phyloP scores from a whole-genome alignment of 1,140 invertebrate genomes.

The Scaptomyza montana region DNA sequence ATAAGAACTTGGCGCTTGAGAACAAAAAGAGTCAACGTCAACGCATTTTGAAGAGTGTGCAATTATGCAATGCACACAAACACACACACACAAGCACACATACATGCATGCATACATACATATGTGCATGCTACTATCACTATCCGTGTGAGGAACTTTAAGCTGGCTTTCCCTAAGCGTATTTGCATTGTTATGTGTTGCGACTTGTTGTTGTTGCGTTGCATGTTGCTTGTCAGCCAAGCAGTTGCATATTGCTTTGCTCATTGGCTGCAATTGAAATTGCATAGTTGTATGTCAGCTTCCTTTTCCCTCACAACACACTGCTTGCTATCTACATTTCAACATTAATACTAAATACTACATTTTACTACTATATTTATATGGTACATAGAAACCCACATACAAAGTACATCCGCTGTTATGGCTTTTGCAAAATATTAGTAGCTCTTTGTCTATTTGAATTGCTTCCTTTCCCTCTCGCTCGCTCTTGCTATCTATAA shows the following conservation, averaged over 20 bases:
- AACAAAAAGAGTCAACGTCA: slow-evolving; percentile 56
- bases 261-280: slow-evolving; percentile 32
- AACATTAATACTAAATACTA: neutral
- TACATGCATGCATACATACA: neutral
- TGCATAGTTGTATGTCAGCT: slow-evolving; percentile 28
- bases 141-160: slow-evolving; percentile 27
- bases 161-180: slow-evolving; percentile 57
- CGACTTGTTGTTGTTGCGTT: neutral
- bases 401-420: slow-evolving; percentile 14
- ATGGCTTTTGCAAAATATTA: slow-evolving; percentile 40
- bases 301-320: slow-evolving; percentile 3
- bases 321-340: neutral
- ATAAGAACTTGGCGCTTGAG: slow-evolving; percentile 43
- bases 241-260: slow-evolving; percentile 36
- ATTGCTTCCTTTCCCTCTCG: slow-evolving; percentile 13
- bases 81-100: slow-evolving; percentile 9
- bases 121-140: slow-evolving; percentile 5
- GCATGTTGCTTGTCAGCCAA: slow-evolving; percentile 22
- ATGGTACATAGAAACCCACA: neutral
- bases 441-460: slow-evolving; percentile 13
- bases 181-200: slow-evolving; percentile 45
- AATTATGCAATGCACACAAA: slow-evolving; percentile 42
- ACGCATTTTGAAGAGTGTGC: slow-evolving; percentile 54
- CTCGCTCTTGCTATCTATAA: too few species aligned
- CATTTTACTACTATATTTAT: slow-evolving; percentile 6